Percentiles rank a stretch among this genome's conserved stretches.
Conservation (phyloP, 2,888 invertebrate genomes). For the Meteorus colon region DNA sequence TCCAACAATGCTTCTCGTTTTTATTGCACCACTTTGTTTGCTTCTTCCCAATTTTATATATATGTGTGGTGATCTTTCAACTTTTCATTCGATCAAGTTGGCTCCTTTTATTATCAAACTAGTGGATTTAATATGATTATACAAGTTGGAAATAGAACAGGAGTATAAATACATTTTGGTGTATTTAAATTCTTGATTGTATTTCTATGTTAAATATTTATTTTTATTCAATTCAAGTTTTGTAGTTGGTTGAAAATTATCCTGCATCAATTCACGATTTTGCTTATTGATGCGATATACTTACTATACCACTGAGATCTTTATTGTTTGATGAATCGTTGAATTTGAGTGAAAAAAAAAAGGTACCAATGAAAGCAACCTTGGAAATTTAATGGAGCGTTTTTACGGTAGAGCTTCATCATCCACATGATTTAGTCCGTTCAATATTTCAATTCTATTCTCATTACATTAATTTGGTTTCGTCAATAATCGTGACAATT, state of each 20-base stretch:
- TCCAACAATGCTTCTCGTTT: slow-evolving; percentile 35
- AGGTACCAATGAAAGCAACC: slow-evolving; percentile 45
- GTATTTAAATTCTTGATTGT: background rate
- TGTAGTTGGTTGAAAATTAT: slow-evolving; percentile 53
- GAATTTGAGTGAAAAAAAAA: slow-evolving; percentile 37
- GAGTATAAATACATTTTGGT: slow-evolving; percentile 17
- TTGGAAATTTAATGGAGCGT: slow-evolving; percentile 63
- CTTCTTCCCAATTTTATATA: slow-evolving; percentile 1
- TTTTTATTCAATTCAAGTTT: background rate
- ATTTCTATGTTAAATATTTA: background rate
- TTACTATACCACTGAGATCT: slow-evolving; percentile 50
- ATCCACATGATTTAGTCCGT: slow-evolving; percentile 64
- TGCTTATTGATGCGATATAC: slow-evolving; percentile 56
- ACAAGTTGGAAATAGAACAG: background rate
- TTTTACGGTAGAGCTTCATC: slow-evolving; percentile 54
- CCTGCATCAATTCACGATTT: slow-evolving; percentile 64
- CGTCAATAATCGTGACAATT: slow-evolving; percentile 35
- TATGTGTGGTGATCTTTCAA: background rate
- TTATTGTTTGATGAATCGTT: slow-evolving; percentile 59
- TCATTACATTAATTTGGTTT: background rate
- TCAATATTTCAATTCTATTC: slow-evolving; percentile 31
- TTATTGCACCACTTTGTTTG: slow-evolving; percentile 53
- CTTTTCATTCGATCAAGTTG: background rate
- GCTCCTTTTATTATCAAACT: background rate
- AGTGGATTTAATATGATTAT: background rate